phyloP scores from a whole-genome alignment of 2,113 vertebrate genomes.

The Tichodroma muraria region DNA sequence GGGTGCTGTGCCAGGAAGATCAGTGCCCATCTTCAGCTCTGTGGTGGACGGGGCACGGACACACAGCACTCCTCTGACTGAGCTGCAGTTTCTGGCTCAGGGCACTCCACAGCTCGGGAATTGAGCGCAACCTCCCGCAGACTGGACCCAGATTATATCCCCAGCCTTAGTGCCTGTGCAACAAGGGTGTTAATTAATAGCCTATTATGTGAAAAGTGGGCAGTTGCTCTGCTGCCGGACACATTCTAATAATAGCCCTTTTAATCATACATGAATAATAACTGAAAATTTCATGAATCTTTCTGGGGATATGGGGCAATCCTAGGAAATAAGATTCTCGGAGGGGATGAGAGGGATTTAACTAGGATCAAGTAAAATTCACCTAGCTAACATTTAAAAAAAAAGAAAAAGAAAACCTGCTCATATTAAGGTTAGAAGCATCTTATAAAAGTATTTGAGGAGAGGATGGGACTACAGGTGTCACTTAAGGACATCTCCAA shows the following conservation, averaged over 20 bases:
- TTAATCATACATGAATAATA: not conserved
- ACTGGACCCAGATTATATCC: not conserved
- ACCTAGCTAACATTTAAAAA: not conserved
- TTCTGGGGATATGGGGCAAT: not conserved
- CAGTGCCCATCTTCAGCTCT: not conserved
- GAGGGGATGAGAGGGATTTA: not conserved
- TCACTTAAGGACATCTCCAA: not conserved
- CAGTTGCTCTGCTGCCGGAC: not conserved
- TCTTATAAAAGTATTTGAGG: not conserved
- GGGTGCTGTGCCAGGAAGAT: not conserved
- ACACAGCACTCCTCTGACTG: not conserved
- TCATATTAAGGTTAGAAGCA: not conserved
- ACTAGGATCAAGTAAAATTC: not conserved
- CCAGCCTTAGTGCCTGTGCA: not conserved
- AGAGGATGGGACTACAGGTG: not conserved
- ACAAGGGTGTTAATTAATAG: not conserved
- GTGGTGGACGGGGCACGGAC: fast-evolving
- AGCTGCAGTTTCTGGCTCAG: not conserved
- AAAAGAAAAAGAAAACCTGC: not conserved
- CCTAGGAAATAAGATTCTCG: not conserved
- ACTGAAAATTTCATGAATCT: not conserved
- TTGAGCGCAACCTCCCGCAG: not conserved
- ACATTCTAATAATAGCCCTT: not conserved
- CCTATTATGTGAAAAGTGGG: not conserved
- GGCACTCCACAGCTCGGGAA: not conserved